phyloP scores from a whole-genome alignment of 2,797 vertebrate species.

The Podargus strigoides region DNA sequence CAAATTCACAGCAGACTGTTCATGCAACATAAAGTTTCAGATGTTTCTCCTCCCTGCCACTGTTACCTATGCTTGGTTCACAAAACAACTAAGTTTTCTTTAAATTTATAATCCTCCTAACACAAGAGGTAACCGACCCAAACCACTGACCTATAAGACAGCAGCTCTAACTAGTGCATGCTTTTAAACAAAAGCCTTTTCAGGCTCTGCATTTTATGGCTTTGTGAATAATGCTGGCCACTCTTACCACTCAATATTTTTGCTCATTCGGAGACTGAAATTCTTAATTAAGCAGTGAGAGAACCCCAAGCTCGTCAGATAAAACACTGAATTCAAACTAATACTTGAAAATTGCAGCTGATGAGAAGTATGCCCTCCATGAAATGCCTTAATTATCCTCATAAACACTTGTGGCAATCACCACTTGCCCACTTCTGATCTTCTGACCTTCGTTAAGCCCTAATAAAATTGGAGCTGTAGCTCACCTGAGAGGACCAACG shows the following conservation, averaged over 20 bases:
- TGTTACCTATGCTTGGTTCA: background rate
- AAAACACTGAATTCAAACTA: background rate
- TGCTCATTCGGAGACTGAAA: background rate
- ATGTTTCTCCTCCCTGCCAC: background rate
- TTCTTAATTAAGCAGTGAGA: background rate
- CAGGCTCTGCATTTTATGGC: background rate
- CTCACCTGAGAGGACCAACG: background rate
- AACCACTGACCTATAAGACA: background rate
- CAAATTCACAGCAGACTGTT: background rate
- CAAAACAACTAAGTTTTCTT: background rate
- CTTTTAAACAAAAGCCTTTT: background rate
- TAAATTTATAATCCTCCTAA: background rate
- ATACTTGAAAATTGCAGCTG: background rate
- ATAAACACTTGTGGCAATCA: background rate
- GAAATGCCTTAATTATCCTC: background rate
- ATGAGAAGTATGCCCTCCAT: background rate
- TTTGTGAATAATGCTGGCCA: background rate
- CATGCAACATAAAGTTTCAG: background rate
- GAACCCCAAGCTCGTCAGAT: background rate
- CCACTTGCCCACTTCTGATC: background rate
- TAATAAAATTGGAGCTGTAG: background rate
- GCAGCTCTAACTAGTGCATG: background rate
- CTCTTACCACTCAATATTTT: background rate
- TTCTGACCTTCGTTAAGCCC: background rate
- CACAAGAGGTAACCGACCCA: background rate